Evolutionary conservation across 2,113 vertebrate species (phyloP).

Genomic region (Hyperoodon ampullatus): DNA sequence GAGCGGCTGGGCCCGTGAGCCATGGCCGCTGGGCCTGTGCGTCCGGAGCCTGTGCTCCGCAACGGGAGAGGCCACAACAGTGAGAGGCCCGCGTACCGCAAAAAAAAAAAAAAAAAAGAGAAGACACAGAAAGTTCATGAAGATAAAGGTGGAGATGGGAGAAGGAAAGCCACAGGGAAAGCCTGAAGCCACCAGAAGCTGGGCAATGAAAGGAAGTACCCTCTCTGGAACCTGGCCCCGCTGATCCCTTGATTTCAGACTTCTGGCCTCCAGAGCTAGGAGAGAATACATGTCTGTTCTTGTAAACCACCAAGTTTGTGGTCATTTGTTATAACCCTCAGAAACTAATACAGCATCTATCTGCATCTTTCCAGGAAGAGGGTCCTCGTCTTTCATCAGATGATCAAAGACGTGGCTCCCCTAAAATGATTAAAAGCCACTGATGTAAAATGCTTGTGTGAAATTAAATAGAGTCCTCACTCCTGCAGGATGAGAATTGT

Average conservation of each 20-base stretch:
- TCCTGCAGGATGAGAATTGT: neutral
- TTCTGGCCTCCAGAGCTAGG: neutral
- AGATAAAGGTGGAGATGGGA: neutral
- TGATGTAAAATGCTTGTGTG: neutral
- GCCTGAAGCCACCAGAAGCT: neutral
- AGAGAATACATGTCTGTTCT: neutral
- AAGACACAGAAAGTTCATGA: neutral
- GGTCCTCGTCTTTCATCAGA: neutral
- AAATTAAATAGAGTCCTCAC: too few relatives aligned
- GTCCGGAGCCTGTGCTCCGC: too few relatives aligned
- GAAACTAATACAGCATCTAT: neutral
- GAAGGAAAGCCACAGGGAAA: neutral
- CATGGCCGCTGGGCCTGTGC: too few relatives aligned
- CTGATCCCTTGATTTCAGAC: fast-evolving
- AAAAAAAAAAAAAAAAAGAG: neutral
- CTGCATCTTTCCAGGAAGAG: neutral
- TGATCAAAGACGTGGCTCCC: neutral
- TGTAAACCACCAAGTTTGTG: neutral
- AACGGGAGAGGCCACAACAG: too few relatives aligned
- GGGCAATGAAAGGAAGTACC: neutral
- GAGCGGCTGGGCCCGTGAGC: too few relatives aligned
- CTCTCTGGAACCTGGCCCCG: neutral
- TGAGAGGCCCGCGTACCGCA: too few relatives aligned
- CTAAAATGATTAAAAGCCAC: too few relatives aligned
- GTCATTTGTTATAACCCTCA: neutral